These are phyloP conservation scores for Saturnia pavonia DNA, from an alignment of 2,888 invertebrate species.

Conservation along the genomic window DNA sequence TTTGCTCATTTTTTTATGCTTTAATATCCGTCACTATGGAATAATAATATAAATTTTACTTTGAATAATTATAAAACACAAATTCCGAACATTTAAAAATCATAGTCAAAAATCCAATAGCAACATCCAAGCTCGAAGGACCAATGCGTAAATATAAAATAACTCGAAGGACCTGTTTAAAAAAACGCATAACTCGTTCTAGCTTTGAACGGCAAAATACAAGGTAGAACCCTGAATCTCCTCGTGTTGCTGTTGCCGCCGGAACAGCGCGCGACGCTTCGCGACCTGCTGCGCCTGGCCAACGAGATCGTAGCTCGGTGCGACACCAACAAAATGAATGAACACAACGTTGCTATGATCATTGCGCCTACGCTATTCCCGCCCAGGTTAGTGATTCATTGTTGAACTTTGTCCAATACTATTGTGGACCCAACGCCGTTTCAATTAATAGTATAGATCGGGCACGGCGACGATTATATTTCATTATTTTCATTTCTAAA, in stretches of 20 bases:
- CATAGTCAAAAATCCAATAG: not conserved
- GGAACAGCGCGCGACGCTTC: constrained; percentile 91
- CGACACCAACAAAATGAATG: constrained; percentile 92
- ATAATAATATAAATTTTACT: not conserved
- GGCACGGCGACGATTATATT: no score
- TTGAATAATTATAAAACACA: no score
- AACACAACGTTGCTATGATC: constrained; percentile 96
- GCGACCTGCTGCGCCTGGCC: constrained; percentile 90
- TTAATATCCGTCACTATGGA: not conserved
- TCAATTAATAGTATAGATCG: not conserved
- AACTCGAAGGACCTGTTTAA: constrained; percentile 2
- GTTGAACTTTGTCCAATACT: not conserved
- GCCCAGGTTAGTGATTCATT: constrained; percentile 80
- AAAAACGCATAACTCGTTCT: constrained; percentile 36
- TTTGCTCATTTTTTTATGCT: no score
- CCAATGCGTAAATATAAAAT: not conserved
- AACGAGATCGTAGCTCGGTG: constrained; percentile 86
- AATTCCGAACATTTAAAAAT: no score
- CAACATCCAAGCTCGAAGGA: not conserved
- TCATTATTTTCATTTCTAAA: no score
- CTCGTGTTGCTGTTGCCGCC: constrained; percentile 91
- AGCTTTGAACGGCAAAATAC: constrained; percentile 84
- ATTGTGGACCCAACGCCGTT: no score
- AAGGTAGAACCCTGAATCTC: constrained; percentile 87
- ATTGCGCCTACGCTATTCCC: constrained; percentile 97